These are phyloP conservation scores for Misgurnus mizolepis DNA, from an alignment of 2,113 vertebrate species.

Conservation along the genomic window DNA sequence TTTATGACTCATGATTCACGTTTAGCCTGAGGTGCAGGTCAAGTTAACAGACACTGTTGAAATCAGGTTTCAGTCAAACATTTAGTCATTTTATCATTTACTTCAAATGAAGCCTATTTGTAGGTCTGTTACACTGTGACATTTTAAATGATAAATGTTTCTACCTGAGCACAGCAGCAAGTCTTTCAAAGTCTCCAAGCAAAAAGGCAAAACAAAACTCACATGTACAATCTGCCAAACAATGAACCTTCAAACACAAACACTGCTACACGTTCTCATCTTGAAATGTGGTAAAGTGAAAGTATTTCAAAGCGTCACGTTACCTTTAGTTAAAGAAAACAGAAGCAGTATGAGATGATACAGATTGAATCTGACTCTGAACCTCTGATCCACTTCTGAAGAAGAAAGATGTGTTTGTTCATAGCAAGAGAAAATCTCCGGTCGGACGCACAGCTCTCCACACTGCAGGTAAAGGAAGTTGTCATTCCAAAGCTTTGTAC, in stretches of 20 bases:
- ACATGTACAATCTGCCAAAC: neutral
- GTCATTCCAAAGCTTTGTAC: slow-evolving; percentile 60
- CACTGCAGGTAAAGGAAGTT: slow-evolving; percentile 55
- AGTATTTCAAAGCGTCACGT: slow-evolving; percentile 24
- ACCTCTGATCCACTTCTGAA: neutral
- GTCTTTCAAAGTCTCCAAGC: slow-evolving; percentile 48
- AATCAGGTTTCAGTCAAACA: neutral
- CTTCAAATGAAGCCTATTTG: too few species aligned
- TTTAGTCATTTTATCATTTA: too few species aligned
- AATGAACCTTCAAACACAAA: slow-evolving; percentile 3
- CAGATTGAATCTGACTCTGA: neutral
- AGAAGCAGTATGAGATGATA: slow-evolving; percentile 10
- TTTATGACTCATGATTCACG: slow-evolving; percentile 39
- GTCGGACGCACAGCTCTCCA: neutral
- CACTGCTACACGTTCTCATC: neutral
- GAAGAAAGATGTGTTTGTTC: slow-evolving; percentile 19
- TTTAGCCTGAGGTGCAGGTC: slow-evolving; percentile 41
- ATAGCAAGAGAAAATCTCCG: neutral
- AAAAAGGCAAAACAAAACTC: slow-evolving; percentile 27
- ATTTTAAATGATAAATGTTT: too few species aligned
- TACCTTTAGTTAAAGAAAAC: slow-evolving; percentile 43
- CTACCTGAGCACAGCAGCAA: slow-evolving; percentile 29
- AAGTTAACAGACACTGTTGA: neutral
- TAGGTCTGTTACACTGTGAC: too few species aligned
- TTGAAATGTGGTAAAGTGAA: neutral